These are phyloP conservation scores for Chiridota heheva DNA, from an alignment of 35 echinoderm and acorn worm genomes.

Conservation along the genomic window DNA sequence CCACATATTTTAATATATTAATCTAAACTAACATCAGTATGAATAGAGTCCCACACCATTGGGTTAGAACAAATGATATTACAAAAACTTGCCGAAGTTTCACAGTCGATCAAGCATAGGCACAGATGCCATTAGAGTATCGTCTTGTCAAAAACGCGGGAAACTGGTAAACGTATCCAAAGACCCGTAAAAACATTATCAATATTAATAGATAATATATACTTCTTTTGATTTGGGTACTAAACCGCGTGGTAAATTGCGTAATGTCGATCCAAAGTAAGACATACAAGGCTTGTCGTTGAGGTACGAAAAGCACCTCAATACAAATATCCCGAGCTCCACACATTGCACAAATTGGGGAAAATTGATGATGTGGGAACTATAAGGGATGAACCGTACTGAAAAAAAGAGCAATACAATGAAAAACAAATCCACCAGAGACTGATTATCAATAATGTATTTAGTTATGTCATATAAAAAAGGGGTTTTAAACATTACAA, in stretches of 20 bases:
- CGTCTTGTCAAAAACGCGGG: too few relatives aligned
- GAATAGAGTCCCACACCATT: too few relatives aligned
- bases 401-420: not conserved
- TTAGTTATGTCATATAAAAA: not conserved
- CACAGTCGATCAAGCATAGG: too few relatives aligned
- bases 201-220: conserved; percentile 15
- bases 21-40: too few relatives aligned
- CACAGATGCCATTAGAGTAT: too few relatives aligned
- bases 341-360: conserved; percentile 16
- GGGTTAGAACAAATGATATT: too few relatives aligned
- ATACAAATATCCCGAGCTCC: conserved; percentile 25
- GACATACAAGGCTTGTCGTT: conserved; percentile 16
- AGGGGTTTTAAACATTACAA: conserved; percentile 1
- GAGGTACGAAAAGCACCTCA: conserved; percentile 12
- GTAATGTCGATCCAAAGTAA: conserved; percentile 44
- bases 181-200: conserved; percentile 13
- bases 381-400: not conserved
- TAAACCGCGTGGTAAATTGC: conserved; percentile 37
- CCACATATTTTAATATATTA: too few relatives aligned
- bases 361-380: too few relatives aligned
- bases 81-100: too few relatives aligned
- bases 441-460: conserved; percentile 22
- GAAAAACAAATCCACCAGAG: conserved; percentile 29
- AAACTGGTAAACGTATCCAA: conserved; percentile 45
- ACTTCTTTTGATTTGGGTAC: conserved; percentile 16